phyloP scores from a whole-genome alignment of 1,140 invertebrate genomes.

The Drosophila pruinosa region DNA sequence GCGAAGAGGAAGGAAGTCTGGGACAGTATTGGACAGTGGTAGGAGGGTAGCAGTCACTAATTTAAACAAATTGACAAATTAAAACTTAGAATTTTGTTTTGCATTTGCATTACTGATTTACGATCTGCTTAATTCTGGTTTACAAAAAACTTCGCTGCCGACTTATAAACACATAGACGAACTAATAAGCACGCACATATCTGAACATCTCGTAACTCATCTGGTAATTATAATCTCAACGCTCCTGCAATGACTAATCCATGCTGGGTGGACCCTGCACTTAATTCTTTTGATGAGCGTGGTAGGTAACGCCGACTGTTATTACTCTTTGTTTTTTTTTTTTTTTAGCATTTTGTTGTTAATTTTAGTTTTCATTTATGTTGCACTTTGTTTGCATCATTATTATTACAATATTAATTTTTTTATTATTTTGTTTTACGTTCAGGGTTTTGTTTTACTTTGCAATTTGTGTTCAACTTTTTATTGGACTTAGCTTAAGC shows the following conservation, averaged over 20 bases:
- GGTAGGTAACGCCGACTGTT: slow-evolving; percentile 72
- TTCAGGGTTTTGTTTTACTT: slow-evolving; percentile 43
- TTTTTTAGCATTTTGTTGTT: slow-evolving; percentile 21
- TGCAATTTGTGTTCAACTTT: slow-evolving; percentile 76
- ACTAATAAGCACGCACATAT: slow-evolving; percentile 71
- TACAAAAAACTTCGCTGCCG: slow-evolving; percentile 50
- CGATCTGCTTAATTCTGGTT: slow-evolving; percentile 14
- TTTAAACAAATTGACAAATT: slow-evolving; percentile 51
- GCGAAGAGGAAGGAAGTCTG: slow-evolving; percentile 18
- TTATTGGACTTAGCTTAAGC: slow-evolving; percentile 78
- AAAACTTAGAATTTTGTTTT: slow-evolving; percentile 46
- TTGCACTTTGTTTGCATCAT: slow-evolving; percentile 49
- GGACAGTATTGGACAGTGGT: slow-evolving; percentile 25
- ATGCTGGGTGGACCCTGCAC: slow-evolving; percentile 44
- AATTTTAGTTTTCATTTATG: slow-evolving; percentile 32
- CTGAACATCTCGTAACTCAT: slow-evolving; percentile 41
- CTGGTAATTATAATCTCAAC: slow-evolving; percentile 71
- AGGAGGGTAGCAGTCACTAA: slow-evolving; percentile 21
- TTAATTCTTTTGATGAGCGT: slow-evolving; percentile 67
- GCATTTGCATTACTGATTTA: slow-evolving; percentile 36
- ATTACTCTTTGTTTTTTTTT: slow-evolving; percentile 23
- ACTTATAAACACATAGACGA: slow-evolving; percentile 56
- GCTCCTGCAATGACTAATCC: slow-evolving; percentile 72
- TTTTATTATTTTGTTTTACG: slow-evolving; percentile 40
- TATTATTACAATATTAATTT: slow-evolving; percentile 40